Evolutionary conservation across 30 jellyfish, hydroid and myxozoan genomes (phyloP), one percentile per base, ranked within the genome.

Genomic region (Pelagia noctiluca): DNA sequence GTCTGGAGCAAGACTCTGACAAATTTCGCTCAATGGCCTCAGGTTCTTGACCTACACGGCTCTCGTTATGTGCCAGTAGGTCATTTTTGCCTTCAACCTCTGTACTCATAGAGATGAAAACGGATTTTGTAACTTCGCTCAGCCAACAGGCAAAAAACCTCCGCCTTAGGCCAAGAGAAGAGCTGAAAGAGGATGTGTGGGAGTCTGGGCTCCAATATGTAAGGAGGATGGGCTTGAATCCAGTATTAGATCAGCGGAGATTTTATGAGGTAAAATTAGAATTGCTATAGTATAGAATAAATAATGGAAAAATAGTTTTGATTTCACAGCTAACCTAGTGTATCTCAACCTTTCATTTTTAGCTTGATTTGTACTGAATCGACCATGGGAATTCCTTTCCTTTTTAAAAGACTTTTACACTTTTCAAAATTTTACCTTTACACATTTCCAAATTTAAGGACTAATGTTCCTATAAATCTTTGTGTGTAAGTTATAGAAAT

Each of bases 141-240:
- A 16, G 16, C 12, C 57, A n/a, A 5, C 57, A 42, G 12, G 57
- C 8, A 42, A 42, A 42, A 42, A 5, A 5, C 57, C 57, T 42
- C 57, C 57, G 57, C 57, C 57, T 5, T 42, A 5, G 57, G 31
- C 25, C 78, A 1, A 4, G 78, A 65, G 78, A 65, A 0, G 78
- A 65, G 78, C 78, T 65, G 25, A 65, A 65, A 65, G 80, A 67
- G 80, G 80, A 67, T 18, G 0, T 28, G 60, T 67, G 80, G 80
- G 80, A 67, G 80, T 67, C 80, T 67, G 80, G 61, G 63, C 80
- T 67, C 80, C 80, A 67, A 67, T 67, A 19, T 30, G 80, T 24
- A 3, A 3, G 80, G 80, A 67, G 80, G 34, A 3, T 67, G 80
- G 63, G 8, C 80, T 67, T 47, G 10, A 67, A 67, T 67, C 80